These are phyloP conservation scores for Mormyrus hasselquistii DNA, from an alignment of 2,797 vertebrate genomes.

Conservation along the genomic window DNA sequence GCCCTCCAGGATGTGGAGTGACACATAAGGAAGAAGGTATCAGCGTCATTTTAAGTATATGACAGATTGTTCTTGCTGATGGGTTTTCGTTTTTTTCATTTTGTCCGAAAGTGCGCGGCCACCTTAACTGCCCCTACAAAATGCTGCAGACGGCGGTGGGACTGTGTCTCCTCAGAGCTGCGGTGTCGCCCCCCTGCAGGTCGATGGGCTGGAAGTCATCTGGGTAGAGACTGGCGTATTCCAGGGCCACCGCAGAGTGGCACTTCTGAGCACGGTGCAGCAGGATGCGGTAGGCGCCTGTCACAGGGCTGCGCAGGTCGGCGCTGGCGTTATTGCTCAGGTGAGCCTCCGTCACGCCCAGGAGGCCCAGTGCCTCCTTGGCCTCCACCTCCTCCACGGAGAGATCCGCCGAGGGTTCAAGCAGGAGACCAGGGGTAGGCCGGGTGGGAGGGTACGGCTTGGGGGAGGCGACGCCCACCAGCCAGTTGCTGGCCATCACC, in stretches of 20 bases:
- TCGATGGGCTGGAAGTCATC: conserved; percentile 33
- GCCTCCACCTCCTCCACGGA: conserved; percentile 49
- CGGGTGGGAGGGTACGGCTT: conserved; percentile 35
- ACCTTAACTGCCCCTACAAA: conserved; percentile 39
- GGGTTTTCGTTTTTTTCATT: background rate
- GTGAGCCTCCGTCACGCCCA: conserved; percentile 55
- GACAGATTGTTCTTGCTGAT: background rate
- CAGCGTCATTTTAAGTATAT: background rate
- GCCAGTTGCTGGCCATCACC: conserved; percentile 53
- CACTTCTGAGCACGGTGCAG: conserved; percentile 56
- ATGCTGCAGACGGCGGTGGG: conserved; percentile 51
- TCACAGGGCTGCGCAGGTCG: conserved; percentile 54
- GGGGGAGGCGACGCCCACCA: conserved; percentile 50
- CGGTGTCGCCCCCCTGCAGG: conserved; percentile 34
- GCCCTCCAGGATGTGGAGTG: background rate
- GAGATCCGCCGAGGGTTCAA: conserved; percentile 32
- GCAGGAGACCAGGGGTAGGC: conserved; percentile 45
- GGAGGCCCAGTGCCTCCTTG: conserved; percentile 44
- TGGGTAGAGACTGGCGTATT: conserved; percentile 27
- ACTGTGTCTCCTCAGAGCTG: conserved; percentile 31
- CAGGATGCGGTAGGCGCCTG: conserved; percentile 56
- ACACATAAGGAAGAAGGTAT: background rate
- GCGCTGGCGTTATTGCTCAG: conserved; percentile 52
- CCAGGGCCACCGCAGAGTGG: conserved; percentile 40
- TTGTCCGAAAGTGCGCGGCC: background rate